A percentile compares a stretch with the other conserved stretches of the same genome.
Evolutionary conservation across 2,797 vertebrate species (phyloP).

Genomic region (Sebastes diaconus): DNA sequence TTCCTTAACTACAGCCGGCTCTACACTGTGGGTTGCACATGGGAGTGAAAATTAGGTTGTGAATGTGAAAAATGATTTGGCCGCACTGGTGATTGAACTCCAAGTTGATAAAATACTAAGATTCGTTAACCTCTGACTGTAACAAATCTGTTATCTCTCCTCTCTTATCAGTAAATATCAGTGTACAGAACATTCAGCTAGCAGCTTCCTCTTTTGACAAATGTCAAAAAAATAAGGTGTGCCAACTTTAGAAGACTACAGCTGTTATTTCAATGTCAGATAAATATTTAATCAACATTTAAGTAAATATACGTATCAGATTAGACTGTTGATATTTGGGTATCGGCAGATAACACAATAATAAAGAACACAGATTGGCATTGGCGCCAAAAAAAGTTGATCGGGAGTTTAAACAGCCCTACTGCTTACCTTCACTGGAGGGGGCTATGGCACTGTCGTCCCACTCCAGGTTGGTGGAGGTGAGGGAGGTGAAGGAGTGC

Average conservation of each 20-base stretch:
- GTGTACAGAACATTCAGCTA: neutral
- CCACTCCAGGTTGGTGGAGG: conserved; percentile 98
- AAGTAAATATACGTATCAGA: neutral
- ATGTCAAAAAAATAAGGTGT: neutral
- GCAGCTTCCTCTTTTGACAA: neutral
- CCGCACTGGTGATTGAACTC: neutral
- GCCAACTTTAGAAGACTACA: neutral
- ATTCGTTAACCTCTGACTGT: neutral
- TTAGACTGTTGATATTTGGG: neutral
- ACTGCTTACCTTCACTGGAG: conserved; percentile 92
- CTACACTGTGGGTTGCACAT: neutral
- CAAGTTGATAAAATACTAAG: neutral
- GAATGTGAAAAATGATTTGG: neutral
- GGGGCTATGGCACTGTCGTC: conserved; percentile 98
- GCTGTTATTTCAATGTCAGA: neutral
- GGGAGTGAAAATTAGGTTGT: neutral
- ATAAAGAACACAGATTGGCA: neutral
- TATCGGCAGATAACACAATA: neutral
- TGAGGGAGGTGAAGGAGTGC: conserved; percentile 97
- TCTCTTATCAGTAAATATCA: neutral
- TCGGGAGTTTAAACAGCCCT: neutral
- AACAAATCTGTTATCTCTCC: neutral
- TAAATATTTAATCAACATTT: neutral
- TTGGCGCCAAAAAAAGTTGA: neutral
- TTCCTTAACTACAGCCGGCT: neutral